Evolutionary conservation across 1,140 invertebrate species (phyloP).

Genomic region (Drosophila kanapiae): DNA sequence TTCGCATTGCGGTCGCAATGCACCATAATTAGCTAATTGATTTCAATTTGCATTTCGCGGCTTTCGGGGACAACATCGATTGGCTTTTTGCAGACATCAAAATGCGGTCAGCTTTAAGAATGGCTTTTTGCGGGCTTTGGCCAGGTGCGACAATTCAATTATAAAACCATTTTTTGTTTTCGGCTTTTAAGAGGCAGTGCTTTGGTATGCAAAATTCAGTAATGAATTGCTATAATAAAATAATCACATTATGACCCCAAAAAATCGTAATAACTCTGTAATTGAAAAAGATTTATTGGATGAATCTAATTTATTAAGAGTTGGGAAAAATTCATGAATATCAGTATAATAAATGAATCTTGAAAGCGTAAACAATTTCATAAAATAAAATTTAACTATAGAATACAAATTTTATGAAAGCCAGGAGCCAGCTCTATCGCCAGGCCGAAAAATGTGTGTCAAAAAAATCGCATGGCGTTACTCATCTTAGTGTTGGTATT

Average conservation of each 20-base stretch:
- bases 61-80: constrained; percentile 51
- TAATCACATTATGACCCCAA: not conserved
- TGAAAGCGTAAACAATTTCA: too few species aligned
- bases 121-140: constrained; percentile 51
- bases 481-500: too few species aligned
- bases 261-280: not conserved
- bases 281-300: not conserved
- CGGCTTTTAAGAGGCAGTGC: not conserved
- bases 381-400: too few species aligned
- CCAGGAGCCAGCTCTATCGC: too few species aligned
- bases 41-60: constrained; percentile 68
- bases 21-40: constrained; percentile 78
- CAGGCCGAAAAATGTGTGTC: too few species aligned
- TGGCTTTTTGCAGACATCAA: constrained; percentile 62
- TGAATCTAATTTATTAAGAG: too few species aligned
- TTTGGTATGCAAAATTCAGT: not conserved
- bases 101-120: constrained; percentile 65
- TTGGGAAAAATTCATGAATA: too few species aligned
- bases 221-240: not conserved
- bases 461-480: too few species aligned
- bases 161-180: not conserved
- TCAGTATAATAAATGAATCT: too few species aligned
- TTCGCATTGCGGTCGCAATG: constrained; percentile 44
- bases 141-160: constrained; percentile 27
- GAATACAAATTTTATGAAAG: too few species aligned